Evolutionary conservation across 1,140 invertebrate species (phyloP).

Genomic region (Temnothorax nylanderi): DNA sequence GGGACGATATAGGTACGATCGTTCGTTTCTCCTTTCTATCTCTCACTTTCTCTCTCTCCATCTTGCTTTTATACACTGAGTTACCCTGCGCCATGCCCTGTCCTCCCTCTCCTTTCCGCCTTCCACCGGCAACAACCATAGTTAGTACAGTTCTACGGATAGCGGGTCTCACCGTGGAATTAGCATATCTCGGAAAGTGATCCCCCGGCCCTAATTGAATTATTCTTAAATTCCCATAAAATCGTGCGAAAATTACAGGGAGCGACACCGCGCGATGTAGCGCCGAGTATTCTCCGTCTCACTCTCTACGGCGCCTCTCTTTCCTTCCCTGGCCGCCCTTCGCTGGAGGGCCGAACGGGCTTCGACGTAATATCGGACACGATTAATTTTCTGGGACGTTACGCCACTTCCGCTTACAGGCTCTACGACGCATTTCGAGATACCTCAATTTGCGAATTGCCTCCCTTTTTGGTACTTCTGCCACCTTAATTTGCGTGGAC

Average conservation of each 20-base stretch:
- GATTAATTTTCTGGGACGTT: slow-evolving; percentile 85
- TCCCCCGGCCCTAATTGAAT: slow-evolving; percentile 85
- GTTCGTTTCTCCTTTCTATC: slow-evolving; percentile 45
- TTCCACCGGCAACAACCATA: slow-evolving; percentile 54
- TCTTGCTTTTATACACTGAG: slow-evolving; percentile 32
- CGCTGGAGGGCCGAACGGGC: slow-evolving; percentile 40
- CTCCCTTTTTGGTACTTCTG: neutral
- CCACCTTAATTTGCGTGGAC: neutral
- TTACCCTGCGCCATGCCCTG: neutral
- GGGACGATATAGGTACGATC: slow-evolving; percentile 75
- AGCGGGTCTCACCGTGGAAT: slow-evolving; percentile 78
- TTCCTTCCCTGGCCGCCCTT: slow-evolving; percentile 17
- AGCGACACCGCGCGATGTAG: slow-evolving; percentile 67
- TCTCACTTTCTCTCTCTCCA: slow-evolving; percentile 8
- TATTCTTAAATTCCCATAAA: slow-evolving; percentile 87
- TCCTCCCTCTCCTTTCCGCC: slow-evolving; percentile 2
- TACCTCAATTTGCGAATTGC: slow-evolving; percentile 55
- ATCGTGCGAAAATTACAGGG: slow-evolving; percentile 84
- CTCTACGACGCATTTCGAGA: slow-evolving; percentile 61
- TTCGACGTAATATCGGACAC: slow-evolving; percentile 79
- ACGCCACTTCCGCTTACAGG: slow-evolving; percentile 70
- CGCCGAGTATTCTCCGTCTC: slow-evolving; percentile 24
- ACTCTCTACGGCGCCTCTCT: slow-evolving; percentile 2
- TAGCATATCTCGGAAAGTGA: slow-evolving; percentile 85
- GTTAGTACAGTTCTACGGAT: slow-evolving; percentile 64